Evolutionary conservation across 2,797 vertebrate genomes (phyloP).

Genomic region (Bovichtus diacanthus): DNA sequence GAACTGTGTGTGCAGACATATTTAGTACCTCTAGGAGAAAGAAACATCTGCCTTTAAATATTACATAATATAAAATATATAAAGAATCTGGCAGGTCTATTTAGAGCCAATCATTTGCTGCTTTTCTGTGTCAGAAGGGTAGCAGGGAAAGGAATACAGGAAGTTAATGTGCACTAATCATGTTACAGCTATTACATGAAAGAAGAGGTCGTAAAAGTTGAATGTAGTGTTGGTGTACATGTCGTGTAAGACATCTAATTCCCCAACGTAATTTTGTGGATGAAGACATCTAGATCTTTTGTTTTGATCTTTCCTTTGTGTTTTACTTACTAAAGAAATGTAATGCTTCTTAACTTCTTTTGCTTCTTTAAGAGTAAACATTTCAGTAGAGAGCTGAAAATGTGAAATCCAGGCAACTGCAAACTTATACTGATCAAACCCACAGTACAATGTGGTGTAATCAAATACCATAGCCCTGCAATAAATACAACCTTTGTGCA

Average conservation of each 20-base stretch:
- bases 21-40: conserved; percentile 53
- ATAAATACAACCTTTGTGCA: conserved; percentile 14
- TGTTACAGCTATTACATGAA: conserved; percentile 31
- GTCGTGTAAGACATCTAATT: background rate
- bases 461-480: background rate
- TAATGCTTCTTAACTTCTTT: background rate
- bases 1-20: conserved; percentile 44
- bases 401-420: background rate
- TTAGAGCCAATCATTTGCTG: conserved; percentile 64
- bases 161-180: conserved; percentile 34
- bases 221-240: background rate
- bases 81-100: conserved; percentile 34
- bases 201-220: conserved; percentile 25
- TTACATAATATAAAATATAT: conserved; percentile 74
- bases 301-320: background rate
- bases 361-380: background rate
- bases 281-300: background rate
- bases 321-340: conserved; percentile 6
- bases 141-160: conserved; percentile 38
- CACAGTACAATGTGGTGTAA: background rate
- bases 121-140: conserved; percentile 38
- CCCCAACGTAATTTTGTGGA: background rate
- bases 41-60: conserved; percentile 69
- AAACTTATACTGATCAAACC: background rate
- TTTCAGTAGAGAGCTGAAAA: background rate